Evolutionary conservation across 2,888 invertebrate genomes (phyloP).

Genomic region (Adelognathus sp.): DNA sequence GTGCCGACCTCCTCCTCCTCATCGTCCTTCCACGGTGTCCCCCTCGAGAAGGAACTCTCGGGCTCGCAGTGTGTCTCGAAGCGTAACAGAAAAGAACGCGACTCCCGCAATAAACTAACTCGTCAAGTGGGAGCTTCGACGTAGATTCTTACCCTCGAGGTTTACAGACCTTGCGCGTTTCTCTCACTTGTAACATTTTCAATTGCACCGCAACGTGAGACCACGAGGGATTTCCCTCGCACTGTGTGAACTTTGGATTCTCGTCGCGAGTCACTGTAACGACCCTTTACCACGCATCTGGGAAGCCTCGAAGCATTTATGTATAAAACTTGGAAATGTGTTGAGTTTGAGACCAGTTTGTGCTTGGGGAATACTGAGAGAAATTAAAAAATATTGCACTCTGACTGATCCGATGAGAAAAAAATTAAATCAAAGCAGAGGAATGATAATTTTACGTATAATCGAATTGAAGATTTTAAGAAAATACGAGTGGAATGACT

Average conservation of each 20-base stretch:
- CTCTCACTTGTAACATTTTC: conserved; percentile 15
- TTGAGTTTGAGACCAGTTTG: neutral
- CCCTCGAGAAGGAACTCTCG: neutral
- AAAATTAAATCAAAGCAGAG: neutral
- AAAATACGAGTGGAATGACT: no score
- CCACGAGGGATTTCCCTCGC: conserved; percentile 21
- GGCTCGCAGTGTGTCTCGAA: conserved; percentile 51
- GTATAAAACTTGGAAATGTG: neutral
- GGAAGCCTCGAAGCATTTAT: neutral
- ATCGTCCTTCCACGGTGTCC: neutral
- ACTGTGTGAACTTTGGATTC: neutral
- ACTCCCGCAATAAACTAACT: conserved; percentile 60
- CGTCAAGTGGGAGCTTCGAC: conserved; percentile 50
- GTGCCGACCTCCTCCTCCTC: conserved; percentile 42
- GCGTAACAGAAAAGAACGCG: conserved; percentile 53
- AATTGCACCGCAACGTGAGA: conserved; percentile 3
- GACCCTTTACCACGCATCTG: conserved; percentile 14
- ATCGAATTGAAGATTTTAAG: no score
- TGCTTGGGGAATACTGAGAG: neutral
- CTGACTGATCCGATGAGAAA: neutral
- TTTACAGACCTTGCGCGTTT: conserved; percentile 34
- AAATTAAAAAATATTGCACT: neutral
- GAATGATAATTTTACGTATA: no score
- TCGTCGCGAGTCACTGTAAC: neutral
- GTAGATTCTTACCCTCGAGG: conserved; percentile 41